Percentiles rank a stretch among this genome's conserved stretches.
These are phyloP conservation scores for Terrapene triunguis DNA, from an alignment of 2,113 vertebrate species.

Conservation along the genomic window DNA sequence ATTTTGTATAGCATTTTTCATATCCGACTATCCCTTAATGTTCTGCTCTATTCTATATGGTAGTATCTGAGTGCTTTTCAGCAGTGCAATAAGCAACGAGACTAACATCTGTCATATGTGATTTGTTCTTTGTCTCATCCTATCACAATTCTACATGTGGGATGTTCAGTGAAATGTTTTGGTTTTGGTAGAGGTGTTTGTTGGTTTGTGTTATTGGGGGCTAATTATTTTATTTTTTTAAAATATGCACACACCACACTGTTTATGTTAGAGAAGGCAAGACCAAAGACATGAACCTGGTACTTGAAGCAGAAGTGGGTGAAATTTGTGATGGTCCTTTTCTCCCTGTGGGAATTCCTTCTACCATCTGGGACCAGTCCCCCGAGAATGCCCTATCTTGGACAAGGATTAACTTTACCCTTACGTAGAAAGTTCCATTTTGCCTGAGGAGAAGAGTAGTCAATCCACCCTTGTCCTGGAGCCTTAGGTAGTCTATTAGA, in stretches of 20 bases:
- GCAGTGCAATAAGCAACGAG: rapidly evolving
- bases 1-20: background rate
- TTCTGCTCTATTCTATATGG: slow-evolving; percentile 4
- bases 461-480: background rate
- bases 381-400: background rate
- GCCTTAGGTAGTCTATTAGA: background rate
- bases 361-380: background rate
- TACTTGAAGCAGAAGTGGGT: background rate
- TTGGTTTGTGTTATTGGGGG: background rate
- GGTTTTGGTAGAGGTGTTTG: background rate
- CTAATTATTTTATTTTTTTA: background rate
- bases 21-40: background rate
- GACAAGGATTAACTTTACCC: background rate
- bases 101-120: background rate
- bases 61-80: background rate
- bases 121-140: background rate
- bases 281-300: background rate
- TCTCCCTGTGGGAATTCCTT: background rate
- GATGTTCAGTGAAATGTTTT: background rate
- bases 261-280: rapidly evolving
- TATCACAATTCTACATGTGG: no score
- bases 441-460: background rate
- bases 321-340: background rate
- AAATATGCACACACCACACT: background rate
- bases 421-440: background rate